These are phyloP conservation scores for Loris lydekkerianus DNA, from an alignment of 2,797 vertebrate species.

Conservation along the genomic window DNA sequence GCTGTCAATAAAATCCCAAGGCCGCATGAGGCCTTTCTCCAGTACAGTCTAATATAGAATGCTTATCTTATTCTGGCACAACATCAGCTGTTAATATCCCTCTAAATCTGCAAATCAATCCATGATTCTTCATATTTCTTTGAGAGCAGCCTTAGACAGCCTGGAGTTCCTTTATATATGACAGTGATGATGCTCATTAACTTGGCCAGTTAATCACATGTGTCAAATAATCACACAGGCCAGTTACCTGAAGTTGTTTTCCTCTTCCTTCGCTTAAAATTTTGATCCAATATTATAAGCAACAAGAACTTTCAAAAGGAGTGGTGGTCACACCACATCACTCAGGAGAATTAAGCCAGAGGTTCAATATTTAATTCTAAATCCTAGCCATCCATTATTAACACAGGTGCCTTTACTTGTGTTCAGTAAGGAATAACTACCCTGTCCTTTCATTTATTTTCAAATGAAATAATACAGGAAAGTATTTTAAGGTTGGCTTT, in stretches of 20 bases:
- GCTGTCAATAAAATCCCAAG: slow-evolving; percentile 69
- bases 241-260: background rate
- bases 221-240: background rate
- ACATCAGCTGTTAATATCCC: slow-evolving; percentile 69
- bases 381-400: slow-evolving; percentile 17
- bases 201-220: background rate
- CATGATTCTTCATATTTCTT: slow-evolving; percentile 64
- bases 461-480: slow-evolving; percentile 20
- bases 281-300: background rate
- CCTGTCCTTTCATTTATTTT: background rate
- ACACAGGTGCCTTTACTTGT: background rate
- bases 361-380: slow-evolving; percentile 70
- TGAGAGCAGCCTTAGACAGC: slow-evolving; percentile 23
- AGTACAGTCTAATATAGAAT: slow-evolving; percentile 5
- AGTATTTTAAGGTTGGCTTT: background rate
- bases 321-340: background rate
- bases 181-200: background rate
- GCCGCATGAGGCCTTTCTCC: slow-evolving; percentile 37
- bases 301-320: slow-evolving; percentile 26
- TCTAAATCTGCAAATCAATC: slow-evolving; percentile 69
- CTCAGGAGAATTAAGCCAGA: slow-evolving; percentile 60
- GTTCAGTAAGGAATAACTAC: slow-evolving; percentile 31
- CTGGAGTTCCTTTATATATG: background rate
- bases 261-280: slow-evolving; percentile 50
- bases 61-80: slow-evolving; percentile 70